phyloP scores from a whole-genome alignment of 1,140 invertebrate genomes.

The Aporrectodea caliginosa region DNA sequence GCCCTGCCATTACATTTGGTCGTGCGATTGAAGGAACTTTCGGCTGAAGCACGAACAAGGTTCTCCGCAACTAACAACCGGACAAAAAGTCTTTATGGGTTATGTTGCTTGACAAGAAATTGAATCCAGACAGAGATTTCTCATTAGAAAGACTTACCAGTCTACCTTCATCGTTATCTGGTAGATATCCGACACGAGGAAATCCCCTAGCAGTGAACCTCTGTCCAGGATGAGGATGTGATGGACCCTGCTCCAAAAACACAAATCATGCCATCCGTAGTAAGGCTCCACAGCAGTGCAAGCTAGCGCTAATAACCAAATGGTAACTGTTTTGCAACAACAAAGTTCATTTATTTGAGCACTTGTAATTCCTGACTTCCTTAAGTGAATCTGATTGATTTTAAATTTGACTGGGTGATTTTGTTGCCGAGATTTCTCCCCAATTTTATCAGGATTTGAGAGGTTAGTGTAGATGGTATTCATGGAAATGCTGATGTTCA shows the following conservation, averaged over 20 bases:
- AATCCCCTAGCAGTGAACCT: conserved; percentile 43
- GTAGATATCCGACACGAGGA: conserved; percentile 48
- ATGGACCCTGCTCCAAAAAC: conserved; percentile 36
- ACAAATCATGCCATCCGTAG: neutral
- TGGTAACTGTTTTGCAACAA: neutral
- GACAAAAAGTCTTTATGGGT: no score
- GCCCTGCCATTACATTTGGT: no score
- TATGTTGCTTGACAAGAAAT: no score
- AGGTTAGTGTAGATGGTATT: no score
- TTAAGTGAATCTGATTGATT: neutral
- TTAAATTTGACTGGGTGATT: neutral
- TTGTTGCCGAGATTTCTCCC: no score
- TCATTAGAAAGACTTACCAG: conserved; percentile 39
- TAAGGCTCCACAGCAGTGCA: neutral
- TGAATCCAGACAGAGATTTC: neutral
- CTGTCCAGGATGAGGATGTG: conserved; percentile 50
- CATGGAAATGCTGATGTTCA: no score
- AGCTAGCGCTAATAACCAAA: neutral
- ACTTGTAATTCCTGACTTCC: neutral
- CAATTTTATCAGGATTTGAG: no score
- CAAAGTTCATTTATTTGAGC: neutral
- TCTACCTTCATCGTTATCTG: conserved; percentile 49
- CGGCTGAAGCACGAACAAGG: no score
- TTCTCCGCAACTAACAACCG: no score
- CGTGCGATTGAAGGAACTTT: no score